A percentile compares a stretch with the other conserved stretches of the same genome.
phyloP scores from a whole-genome alignment of 2,113 vertebrate genomes.

The Brevimyrus niger region DNA sequence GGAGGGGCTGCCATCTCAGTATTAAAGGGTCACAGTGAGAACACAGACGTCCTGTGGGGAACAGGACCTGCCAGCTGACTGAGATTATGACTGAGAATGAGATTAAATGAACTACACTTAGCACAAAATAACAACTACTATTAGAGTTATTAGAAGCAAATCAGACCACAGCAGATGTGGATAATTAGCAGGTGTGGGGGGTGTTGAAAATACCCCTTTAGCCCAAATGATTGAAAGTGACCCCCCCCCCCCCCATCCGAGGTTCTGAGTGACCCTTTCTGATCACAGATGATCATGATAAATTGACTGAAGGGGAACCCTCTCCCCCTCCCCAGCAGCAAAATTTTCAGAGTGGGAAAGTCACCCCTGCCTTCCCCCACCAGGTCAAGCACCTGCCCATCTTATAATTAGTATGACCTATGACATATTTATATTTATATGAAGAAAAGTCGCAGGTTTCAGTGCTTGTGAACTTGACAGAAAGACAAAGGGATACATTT shows the following conservation, averaged over 20 bases:
- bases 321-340: neutral
- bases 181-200: no score
- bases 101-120: neutral
- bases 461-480: neutral
- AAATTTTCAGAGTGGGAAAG: neutral
- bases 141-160: no score
- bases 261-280: neutral
- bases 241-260: no score
- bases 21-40: neutral
- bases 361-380: no score
- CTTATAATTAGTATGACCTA: neutral
- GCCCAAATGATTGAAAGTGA: neutral
- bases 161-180: no score
- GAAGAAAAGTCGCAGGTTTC: neutral
- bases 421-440: neutral
- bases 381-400: neutral
- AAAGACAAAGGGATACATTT: constrained; percentile 18
- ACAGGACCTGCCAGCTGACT: neutral
- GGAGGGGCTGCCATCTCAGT: neutral
- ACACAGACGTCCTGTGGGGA: neutral
- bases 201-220: neutral
- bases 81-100: no score
- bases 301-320: neutral
- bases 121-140: neutral
- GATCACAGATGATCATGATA: neutral